Evolutionary conservation across 2,113 vertebrate genomes (phyloP).

Genomic region (Guaruba guarouba): DNA sequence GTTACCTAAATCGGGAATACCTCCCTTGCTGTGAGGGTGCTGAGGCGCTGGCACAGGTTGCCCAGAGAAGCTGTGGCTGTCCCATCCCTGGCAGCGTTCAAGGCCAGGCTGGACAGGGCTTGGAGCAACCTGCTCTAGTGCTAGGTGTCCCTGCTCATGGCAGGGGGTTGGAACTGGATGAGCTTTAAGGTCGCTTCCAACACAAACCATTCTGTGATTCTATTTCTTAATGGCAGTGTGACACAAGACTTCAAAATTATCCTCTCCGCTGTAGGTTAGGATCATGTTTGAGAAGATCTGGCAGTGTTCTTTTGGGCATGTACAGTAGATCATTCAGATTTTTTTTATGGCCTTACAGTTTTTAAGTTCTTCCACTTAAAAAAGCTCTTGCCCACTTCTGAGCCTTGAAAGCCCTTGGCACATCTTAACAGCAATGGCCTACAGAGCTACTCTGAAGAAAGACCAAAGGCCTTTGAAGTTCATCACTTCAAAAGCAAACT

Average conservation of each 20-base stretch:
- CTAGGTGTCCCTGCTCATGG: not conserved
- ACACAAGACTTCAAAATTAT: not conserved
- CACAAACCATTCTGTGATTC: not conserved
- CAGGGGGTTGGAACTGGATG: not conserved
- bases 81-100: not conserved
- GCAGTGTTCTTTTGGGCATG: not conserved
- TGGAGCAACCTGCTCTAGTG: not conserved
- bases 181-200: not conserved
- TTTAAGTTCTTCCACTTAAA: not conserved
- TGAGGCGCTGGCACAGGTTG: rapidly evolving
- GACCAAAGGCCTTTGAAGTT: not conserved
- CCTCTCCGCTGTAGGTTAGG: not conserved
- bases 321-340: not conserved
- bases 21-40: not conserved
- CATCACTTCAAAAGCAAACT: not conserved
- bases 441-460: not conserved
- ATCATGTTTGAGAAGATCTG: not conserved
- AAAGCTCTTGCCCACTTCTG: not conserved
- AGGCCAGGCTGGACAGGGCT: not conserved
- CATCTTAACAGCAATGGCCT: not conserved
- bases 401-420: not conserved
- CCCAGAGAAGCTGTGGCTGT: not conserved
- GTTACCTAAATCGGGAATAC: not conserved
- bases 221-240: not conserved
- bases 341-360: not conserved